These are phyloP conservation scores for Protophormia terraenovae DNA, from an alignment of 2,888 invertebrate genomes.

Conservation along the genomic window DNA sequence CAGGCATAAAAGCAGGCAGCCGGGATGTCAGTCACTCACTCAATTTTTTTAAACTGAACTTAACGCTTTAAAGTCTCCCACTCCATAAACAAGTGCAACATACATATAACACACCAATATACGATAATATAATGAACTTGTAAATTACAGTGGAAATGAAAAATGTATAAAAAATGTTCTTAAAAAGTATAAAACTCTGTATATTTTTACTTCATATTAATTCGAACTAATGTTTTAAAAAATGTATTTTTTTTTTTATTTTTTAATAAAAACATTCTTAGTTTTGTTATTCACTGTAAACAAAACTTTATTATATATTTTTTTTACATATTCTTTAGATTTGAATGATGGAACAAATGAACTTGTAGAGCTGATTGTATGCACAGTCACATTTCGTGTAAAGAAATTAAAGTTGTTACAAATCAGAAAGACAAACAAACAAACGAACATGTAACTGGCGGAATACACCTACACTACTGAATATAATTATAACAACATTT, in stretches of 20 bases:
- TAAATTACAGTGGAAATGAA: constrained; percentile 16
- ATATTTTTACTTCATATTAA: too few relatives aligned
- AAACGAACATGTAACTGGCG: constrained; percentile 45
- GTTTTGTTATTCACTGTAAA: constrained; percentile 37
- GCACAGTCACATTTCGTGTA: constrained; percentile 67
- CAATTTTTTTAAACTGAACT: constrained; percentile 58
- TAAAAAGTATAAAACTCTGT: too few relatives aligned
- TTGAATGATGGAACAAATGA: constrained; percentile 66
- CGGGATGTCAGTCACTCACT: constrained; percentile 39
- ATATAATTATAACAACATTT: not conserved
- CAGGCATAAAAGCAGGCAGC: not conserved
- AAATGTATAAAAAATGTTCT: not conserved
- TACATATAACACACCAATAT: not conserved
- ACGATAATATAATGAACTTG: too few relatives aligned
- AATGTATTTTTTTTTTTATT: not conserved
- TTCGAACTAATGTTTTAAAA: not conserved
- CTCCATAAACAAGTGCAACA: constrained; percentile 62
- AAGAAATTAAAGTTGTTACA: constrained; percentile 68
- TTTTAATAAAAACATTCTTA: not conserved
- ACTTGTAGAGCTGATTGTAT: constrained; percentile 68
- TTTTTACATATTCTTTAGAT: constrained; percentile 32
- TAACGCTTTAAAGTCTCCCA: constrained; percentile 66
- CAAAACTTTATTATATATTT: constrained; percentile 18
- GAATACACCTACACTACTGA: not conserved
- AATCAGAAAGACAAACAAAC: constrained; percentile 61